Percentiles rank a stretch among this genome's conserved stretches.
Evolutionary conservation across 2,888 invertebrate species (phyloP).

Genomic region (Acanthoscelides obtectus): DNA sequence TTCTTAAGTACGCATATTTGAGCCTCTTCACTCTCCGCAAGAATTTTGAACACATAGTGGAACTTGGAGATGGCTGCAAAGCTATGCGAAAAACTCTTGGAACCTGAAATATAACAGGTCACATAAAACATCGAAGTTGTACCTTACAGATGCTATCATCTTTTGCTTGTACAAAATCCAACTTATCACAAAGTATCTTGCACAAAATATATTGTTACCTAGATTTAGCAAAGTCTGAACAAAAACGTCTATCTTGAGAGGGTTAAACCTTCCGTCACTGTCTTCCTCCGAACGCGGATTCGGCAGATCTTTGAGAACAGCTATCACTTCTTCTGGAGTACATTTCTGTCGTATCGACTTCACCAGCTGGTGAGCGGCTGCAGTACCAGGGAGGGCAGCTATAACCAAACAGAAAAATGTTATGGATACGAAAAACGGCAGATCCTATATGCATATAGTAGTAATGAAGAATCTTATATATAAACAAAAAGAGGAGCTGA

Average conservation of each 20-base stretch:
- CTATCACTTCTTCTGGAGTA: slow-evolving; percentile 83
- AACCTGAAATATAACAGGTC: slow-evolving; percentile 52
- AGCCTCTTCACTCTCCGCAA: slow-evolving; percentile 92
- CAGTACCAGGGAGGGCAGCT: slow-evolving; percentile 75
- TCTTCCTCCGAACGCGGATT: slow-evolving; percentile 74
- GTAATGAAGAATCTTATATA: too few relatives aligned
- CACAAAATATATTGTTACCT: too few relatives aligned
- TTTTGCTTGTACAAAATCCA: too few relatives aligned
- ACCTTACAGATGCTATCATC: too few relatives aligned
- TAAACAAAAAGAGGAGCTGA: too few relatives aligned
- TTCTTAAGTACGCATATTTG: slow-evolving; percentile 91
- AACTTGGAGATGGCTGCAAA: slow-evolving; percentile 99
- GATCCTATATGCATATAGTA: too few relatives aligned
- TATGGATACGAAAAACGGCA: too few relatives aligned
- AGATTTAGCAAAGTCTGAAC: slow-evolving; percentile 91
- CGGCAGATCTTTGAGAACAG: slow-evolving; percentile 81
- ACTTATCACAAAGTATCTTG: too few relatives aligned
- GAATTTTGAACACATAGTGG: slow-evolving; percentile 83
- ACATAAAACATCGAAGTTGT: too few relatives aligned
- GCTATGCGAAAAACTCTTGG: slow-evolving; percentile 96
- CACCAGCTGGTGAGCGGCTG: slow-evolving; percentile 81
- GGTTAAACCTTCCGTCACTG: slow-evolving; percentile 75
- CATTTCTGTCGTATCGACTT: slow-evolving; percentile 85
- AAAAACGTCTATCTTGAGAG: slow-evolving; percentile 93
- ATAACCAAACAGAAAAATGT: slow-evolving; percentile 29